Evolutionary conservation across 1,140 invertebrate species (phyloP), one percentile per base, ranked within the genome.

Genomic region (Zaprionus africanus): DNA sequence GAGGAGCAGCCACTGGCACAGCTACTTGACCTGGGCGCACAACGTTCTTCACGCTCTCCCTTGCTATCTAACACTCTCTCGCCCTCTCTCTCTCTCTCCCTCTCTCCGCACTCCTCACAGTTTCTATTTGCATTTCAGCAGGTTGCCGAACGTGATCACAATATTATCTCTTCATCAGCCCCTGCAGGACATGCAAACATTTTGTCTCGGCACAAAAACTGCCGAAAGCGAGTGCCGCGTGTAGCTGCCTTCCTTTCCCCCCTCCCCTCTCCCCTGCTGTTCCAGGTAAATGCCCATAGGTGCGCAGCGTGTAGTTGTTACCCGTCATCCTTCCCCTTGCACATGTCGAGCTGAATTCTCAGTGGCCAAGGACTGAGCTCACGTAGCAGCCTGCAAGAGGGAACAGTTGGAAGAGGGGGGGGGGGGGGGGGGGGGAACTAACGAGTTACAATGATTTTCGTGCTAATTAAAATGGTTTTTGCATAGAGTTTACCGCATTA

Each of bases 401-500:
- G 54, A 15, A 12, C 15, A n/a, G 11, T 17, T 2, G n/a, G 4
- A 3, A 4, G 4, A 12, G 22, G 9, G 22, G 2, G 4, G 7
- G 22, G 9, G 28, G 46, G 4, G 7, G 12, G 9, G 31, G 13
- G 31, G 36, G 63, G 46, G 62, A 66, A 65, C 82, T 90, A 90
- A 91, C 88, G 83, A 91, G 88, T 88, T 91, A 91, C 88, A 91
- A 91, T 91, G 88, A 82, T 83, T 82, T 84, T 78, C 75, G 88
- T 91, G 88, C 88, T 91, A 91, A 91, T 91, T 91, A 91, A 91
- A 91, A 91, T 82, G 88, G 81, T 91, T 91, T 91, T 91, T 91
- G 79, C 81, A 88, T 91, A 88, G 71, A 87, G 81, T 87, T 91
- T 91, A 86, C 86, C 82, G 82, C 86, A 90, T 90, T 82, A 90